Percentiles rank a stretch among this genome's conserved stretches.
Evolutionary conservation across 1,140 invertebrate species (phyloP).

Genomic region (Hydropsyche tenuis): DNA sequence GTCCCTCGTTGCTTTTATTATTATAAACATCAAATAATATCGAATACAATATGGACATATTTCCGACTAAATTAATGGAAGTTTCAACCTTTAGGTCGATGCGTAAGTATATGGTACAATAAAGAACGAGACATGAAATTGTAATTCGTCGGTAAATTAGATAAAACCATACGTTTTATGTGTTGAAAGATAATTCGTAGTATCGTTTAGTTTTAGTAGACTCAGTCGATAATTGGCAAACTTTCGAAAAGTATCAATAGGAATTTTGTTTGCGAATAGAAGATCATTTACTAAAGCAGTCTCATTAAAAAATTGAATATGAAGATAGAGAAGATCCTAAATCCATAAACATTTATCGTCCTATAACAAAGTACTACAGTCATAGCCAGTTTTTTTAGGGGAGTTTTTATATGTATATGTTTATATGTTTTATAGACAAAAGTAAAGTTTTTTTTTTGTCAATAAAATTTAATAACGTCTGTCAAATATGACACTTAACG

Average conservation of each 20-base stretch:
- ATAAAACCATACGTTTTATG: background rate
- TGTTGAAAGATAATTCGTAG: background rate
- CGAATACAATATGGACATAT: background rate
- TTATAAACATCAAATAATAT: too few relatives aligned
- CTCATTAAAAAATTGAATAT: slow-evolving; percentile 15
- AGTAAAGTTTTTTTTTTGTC: too few relatives aligned
- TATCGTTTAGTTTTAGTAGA: background rate
- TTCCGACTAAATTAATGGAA: background rate
- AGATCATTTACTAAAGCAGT: slow-evolving; percentile 16
- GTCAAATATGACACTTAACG: too few relatives aligned
- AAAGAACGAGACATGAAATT: background rate
- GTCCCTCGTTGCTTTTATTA: too few relatives aligned
- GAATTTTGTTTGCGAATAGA: slow-evolving; percentile 7
- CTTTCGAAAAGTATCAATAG: background rate
- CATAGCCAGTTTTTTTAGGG: too few relatives aligned
- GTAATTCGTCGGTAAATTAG: background rate
- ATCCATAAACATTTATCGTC: slow-evolving; percentile 6
- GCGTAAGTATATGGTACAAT: background rate
- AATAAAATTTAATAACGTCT: too few relatives aligned
- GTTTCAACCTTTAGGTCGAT: background rate
- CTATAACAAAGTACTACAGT: too few relatives aligned
- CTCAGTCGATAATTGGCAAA: background rate
- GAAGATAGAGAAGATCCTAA: background rate
- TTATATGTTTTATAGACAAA: too few relatives aligned
- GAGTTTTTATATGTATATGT: too few relatives aligned